These are phyloP conservation scores for Pherbina coryleti DNA, from an alignment of 2,888 invertebrate species.

Conservation along the genomic window DNA sequence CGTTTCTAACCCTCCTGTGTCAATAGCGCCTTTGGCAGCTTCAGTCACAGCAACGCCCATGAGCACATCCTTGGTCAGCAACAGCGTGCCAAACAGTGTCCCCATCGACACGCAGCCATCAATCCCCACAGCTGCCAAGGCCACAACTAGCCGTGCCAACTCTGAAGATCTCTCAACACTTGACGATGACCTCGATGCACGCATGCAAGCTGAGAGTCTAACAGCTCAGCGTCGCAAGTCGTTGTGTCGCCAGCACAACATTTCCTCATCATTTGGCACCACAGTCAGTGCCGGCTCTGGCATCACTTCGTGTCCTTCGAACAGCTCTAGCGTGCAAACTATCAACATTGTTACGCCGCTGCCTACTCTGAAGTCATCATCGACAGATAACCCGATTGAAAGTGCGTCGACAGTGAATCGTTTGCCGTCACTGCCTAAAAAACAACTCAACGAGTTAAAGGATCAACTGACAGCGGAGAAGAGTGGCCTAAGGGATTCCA, in stretches of 20 bases:
- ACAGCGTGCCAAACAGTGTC: background rate
- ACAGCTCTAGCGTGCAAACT: constrained; percentile 63
- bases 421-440: constrained; percentile 51
- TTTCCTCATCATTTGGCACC: constrained; percentile 68
- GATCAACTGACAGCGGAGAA: constrained; percentile 61
- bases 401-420: constrained; percentile 18
- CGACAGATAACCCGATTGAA: constrained; percentile 51
- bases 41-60: background rate
- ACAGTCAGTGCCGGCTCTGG: constrained; percentile 63
- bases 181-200: constrained; percentile 66
- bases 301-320: constrained; percentile 65
- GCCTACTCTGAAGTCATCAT: constrained; percentile 53
- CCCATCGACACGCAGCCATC: constrained; percentile 3
- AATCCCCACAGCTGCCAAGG: constrained; percentile 11
- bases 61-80: background rate
- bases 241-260: constrained; percentile 68
- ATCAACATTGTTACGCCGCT: constrained; percentile 58
- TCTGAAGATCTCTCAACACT: constrained; percentile 59
- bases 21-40: background rate
- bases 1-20: background rate
- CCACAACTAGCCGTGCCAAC: constrained; percentile 53
- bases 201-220: constrained; percentile 57
- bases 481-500: constrained; percentile 64
- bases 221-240: constrained; percentile 69
- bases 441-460: constrained; percentile 62